Evolutionary conservation across 2,888 invertebrate genomes (phyloP), one percentile per base, ranked within the genome.

Genomic region (Phaonia tiefii): DNA sequence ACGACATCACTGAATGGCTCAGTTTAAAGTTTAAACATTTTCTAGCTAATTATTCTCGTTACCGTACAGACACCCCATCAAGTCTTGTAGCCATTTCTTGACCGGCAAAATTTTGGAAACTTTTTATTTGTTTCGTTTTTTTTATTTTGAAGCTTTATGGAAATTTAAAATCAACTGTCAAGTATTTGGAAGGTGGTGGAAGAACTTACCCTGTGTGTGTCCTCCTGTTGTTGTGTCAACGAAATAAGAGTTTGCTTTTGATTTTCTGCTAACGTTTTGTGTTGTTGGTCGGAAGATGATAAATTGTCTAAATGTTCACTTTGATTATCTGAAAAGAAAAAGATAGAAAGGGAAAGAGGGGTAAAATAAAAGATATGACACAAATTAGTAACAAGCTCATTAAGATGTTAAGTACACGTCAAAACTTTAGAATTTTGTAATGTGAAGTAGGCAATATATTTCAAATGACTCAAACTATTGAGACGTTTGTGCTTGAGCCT

Each of bases 321-420:
- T 31, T 69, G 66, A 66, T 66, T 46, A 77, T 39, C 77, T 78
- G 51, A 13, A 78, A 78, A 60, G 15, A 39, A 7, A 56, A 58
- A 56, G 49, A 26, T 8, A 39, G 26, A 56, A 13, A 2, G 13
- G 13, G 63, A 63, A 20, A 42, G 49, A 20, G 20, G 8, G 49
- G 20, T n/a, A 39, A n/a, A n/a, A 20, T 31, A 60, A 25, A 39
- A 22, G 17, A 22, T 10, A 11, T 63, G 11, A 42, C 22, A 42
- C 5, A 42, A 63, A 63, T 20, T 20, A 22, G 20, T 42, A 13
- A 15, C 13, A 63, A 63, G 63, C 39, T 63, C 63, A 63, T 63
- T 63, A 63, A 42, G 63, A 63, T 63, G 2, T 49, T 42, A 42
- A 63, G 20, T 63, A 42, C 22, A 13, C 22, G 22, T 13, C 13